phyloP scores from a whole-genome alignment of 2,888 invertebrate species.

The Scelioninae gen. 1 region DNA sequence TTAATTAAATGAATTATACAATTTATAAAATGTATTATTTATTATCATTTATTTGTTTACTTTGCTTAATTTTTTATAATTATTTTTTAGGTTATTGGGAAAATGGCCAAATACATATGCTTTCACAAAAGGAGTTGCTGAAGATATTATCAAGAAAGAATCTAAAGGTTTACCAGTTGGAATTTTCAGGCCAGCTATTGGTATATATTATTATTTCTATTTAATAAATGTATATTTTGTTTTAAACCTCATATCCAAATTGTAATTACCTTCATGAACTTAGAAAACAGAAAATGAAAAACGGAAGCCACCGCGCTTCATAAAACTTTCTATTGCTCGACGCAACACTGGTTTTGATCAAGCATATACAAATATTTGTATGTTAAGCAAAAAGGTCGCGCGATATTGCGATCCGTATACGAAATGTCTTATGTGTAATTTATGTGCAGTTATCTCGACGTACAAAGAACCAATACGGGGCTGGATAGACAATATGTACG shows the following conservation, averaged over 20 bases:
- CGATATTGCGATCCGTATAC: slow-evolving; percentile 55
- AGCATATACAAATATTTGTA: slow-evolving; percentile 29
- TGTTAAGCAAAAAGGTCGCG: slow-evolving; percentile 41
- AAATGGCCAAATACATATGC: slow-evolving; percentile 95
- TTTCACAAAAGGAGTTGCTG: slow-evolving; percentile 95
- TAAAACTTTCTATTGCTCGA: slow-evolving; percentile 9
- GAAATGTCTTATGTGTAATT: slow-evolving; percentile 53
- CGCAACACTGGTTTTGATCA: not conserved
- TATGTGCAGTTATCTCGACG: slow-evolving; percentile 86
- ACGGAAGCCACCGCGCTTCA: not conserved
- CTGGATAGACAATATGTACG: slow-evolving; percentile 96
- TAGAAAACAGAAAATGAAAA: too few species aligned
- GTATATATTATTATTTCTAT: slow-evolving; percentile 82
- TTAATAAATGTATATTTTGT: not conserved
- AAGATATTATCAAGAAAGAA: slow-evolving; percentile 89
- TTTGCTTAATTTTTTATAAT: too few species aligned
- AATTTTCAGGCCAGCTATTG: slow-evolving; percentile 93
- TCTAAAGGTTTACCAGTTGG: slow-evolving; percentile 91
- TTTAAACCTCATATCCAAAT: not conserved
- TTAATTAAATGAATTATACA: too few species aligned
- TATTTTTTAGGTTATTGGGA: slow-evolving; percentile 86
- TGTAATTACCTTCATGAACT: too few species aligned
- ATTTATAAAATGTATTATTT: too few species aligned
- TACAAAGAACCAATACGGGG: slow-evolving; percentile 91
- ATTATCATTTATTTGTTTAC: too few species aligned